Conservation (phyloP, 2,888 invertebrate species). For the Troides helena region DNA sequence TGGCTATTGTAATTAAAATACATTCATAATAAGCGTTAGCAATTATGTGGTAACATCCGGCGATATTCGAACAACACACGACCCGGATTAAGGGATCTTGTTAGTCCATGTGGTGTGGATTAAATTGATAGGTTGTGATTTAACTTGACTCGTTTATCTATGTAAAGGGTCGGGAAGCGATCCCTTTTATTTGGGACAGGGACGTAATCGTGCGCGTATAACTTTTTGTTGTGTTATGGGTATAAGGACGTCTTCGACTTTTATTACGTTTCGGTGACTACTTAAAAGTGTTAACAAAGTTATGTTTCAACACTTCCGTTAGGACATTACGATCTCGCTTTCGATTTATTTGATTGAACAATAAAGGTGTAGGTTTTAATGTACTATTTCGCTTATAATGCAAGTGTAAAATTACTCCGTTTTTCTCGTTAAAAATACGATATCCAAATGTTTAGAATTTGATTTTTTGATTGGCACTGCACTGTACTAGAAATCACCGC, state of each 20-base stretch:
- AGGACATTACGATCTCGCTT: constrained; percentile 9
- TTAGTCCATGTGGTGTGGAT: constrained; percentile 60
- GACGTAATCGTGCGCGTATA: constrained; percentile 66
- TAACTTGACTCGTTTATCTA: constrained; percentile 69
- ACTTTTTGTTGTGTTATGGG: constrained; percentile 64
- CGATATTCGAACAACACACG: constrained; percentile 58
- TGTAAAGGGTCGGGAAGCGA: constrained; percentile 70
- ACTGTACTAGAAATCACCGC: no score
- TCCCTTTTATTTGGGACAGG: constrained; percentile 71
- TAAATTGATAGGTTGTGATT: constrained; percentile 73
- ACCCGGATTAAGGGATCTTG: constrained; percentile 70
- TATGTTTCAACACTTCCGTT: constrained; percentile 39
- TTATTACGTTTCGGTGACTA: constrained; percentile 56
- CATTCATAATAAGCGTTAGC: constrained; percentile 45
- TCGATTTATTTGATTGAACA: constrained; percentile 16
- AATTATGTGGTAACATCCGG: constrained; percentile 73
- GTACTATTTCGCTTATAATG: no score
- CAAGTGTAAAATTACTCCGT: no score
- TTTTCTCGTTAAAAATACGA: no score
- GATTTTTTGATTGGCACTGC: no score
- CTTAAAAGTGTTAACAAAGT: constrained; percentile 49
- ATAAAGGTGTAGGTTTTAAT: background rate
- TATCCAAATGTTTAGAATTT: no score
- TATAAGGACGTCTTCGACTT: constrained; percentile 54
- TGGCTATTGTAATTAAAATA: constrained; percentile 33